phyloP scores from a whole-genome alignment of 2,797 vertebrate species.

The Enteromius fasciolatus region DNA sequence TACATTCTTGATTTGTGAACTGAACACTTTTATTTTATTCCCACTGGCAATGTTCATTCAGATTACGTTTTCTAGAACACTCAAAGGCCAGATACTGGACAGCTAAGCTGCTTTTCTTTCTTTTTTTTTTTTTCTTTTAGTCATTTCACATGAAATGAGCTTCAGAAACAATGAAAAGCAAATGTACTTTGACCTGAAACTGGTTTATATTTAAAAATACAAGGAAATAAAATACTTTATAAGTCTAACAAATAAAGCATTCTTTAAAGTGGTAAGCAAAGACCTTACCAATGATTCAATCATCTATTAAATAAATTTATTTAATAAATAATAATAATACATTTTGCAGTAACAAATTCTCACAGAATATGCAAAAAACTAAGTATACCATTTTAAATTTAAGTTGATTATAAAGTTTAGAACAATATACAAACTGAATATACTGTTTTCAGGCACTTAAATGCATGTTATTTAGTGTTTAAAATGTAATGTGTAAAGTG shows the following conservation, averaged over 20 bases:
- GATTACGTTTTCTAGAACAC: slow-evolving; percentile 50
- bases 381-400: background rate
- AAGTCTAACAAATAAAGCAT: background rate
- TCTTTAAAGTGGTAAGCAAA: background rate
- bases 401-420: background rate
- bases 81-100: slow-evolving; percentile 4
- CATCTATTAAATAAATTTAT: background rate
- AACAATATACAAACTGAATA: background rate
- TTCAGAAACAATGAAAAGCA: slow-evolving; percentile 14
- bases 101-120: background rate
- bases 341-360: background rate
- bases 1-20: slow-evolving; percentile 37
- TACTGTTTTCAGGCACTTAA: background rate
- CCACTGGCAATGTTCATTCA: slow-evolving; percentile 8
- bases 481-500: background rate
- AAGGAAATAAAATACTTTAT: background rate
- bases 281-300: background rate
- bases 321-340: no score
- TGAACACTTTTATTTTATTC: slow-evolving; percentile 28
- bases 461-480: background rate
- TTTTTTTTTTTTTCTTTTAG: background rate
- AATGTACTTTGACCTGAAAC: background rate
- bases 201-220: background rate
- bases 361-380: background rate
- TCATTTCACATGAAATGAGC: background rate